Conservation (phyloP, 1,140 invertebrate species). For the Glossosoma conforme region DNA sequence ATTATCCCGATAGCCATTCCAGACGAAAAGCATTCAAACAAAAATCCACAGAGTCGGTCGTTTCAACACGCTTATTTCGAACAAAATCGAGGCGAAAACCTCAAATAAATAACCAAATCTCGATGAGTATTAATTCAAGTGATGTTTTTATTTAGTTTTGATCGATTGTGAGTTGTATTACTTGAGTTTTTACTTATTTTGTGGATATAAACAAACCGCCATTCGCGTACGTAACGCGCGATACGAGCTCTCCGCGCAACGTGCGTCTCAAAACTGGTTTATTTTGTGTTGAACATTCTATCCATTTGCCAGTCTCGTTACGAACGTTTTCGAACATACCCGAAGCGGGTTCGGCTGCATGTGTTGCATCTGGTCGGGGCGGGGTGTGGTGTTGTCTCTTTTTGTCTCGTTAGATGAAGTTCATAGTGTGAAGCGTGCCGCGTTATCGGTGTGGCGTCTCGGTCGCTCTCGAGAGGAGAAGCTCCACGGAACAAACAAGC, state of each 20-base stretch:
- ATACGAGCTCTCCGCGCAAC: conserved; percentile 12
- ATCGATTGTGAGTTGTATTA: too few relatives aligned
- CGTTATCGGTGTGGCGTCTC: conserved; percentile 4
- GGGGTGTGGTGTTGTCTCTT: conserved; percentile 13
- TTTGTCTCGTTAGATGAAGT: conserved; percentile 7
- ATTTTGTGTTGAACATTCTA: conserved; percentile 15
- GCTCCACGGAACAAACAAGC: conserved; percentile 20
- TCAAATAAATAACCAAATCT: too few relatives aligned
- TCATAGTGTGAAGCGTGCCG: background rate
- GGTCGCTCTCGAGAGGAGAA: conserved; percentile 13
- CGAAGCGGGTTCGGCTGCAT: conserved; percentile 17
- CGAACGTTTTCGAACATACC: conserved; percentile 14
- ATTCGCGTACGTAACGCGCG: conserved; percentile 13
- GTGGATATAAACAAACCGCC: conserved; percentile 28
- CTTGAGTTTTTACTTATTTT: conserved; percentile 16
- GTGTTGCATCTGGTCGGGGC: conserved; percentile 26
- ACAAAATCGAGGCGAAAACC: too few relatives aligned
- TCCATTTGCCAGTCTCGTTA: conserved; percentile 19
- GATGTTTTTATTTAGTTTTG: too few relatives aligned
- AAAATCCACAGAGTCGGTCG: too few relatives aligned
- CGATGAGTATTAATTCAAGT: too few relatives aligned
- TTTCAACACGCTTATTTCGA: too few relatives aligned
- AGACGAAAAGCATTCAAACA: too few relatives aligned
- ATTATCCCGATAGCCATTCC: too few relatives aligned
- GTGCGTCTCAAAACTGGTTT: conserved; percentile 26